Evolutionary conservation across 1,140 invertebrate genomes (phyloP).

Genomic region (Ceratitis capitata): DNA sequence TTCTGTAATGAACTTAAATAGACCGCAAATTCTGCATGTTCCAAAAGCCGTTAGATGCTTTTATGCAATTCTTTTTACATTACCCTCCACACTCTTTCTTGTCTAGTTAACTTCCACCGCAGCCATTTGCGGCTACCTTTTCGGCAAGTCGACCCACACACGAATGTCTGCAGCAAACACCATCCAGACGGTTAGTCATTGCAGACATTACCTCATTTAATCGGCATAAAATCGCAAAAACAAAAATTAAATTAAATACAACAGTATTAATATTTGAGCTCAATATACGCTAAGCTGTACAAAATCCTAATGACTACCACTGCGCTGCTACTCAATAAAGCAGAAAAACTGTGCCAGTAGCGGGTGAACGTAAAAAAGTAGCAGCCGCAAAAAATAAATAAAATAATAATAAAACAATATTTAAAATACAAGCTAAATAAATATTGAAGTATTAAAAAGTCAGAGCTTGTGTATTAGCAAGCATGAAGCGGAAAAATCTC

Average conservation of each 20-base stretch:
- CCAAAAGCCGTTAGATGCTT: too few species aligned
- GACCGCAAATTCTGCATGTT: too few species aligned
- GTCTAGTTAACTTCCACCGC: neutral
- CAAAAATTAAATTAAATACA: neutral
- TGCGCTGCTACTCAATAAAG: neutral
- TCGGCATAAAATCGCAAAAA: neutral
- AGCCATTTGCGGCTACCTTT: conserved; percentile 2
- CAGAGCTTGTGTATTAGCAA: neutral
- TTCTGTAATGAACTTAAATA: too few species aligned
- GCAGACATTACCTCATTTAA: neutral
- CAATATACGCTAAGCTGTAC: too few species aligned
- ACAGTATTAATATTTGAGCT: too few species aligned
- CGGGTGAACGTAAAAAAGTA: neutral
- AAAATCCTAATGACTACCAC: neutral
- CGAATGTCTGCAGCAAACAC: neutral
- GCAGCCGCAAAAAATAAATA: neutral
- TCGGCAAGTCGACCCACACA: neutral
- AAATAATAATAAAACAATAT: too few species aligned
- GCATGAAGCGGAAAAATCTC: neutral
- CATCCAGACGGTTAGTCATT: neutral
- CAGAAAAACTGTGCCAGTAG: conserved; percentile 2
- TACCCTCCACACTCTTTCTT: neutral
- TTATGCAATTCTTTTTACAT: neutral
- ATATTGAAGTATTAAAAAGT: neutral
- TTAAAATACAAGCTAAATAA: neutral